A percentile compares a stretch with the other conserved stretches of the same genome.
Evolutionary conservation across 2,888 invertebrate species (phyloP).

Genomic region (Mantis religiosa): DNA sequence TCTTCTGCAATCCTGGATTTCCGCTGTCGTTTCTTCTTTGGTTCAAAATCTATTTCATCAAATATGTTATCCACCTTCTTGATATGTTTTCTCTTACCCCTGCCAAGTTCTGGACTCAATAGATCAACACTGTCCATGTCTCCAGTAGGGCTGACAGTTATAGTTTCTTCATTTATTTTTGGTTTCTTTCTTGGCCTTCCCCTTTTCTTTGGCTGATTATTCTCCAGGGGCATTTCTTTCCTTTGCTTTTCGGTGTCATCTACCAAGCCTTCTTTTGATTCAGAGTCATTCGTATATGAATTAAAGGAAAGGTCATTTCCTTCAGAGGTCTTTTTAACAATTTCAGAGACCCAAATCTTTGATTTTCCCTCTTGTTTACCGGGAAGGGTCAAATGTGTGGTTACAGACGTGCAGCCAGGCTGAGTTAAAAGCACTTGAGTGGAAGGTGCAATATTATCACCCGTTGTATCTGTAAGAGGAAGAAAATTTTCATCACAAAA

Average conservation of each 20-base stretch:
- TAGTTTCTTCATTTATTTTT: neutral
- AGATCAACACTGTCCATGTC: neutral
- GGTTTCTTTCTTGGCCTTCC: neutral
- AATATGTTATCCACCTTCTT: neutral
- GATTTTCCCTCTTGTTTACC: neutral
- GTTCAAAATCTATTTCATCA: neutral
- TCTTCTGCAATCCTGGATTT: neutral
- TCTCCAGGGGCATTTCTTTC: neutral
- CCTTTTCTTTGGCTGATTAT: neutral
- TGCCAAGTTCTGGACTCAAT: neutral
- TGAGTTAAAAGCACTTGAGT: neutral
- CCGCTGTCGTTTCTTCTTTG: neutral
- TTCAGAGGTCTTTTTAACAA: neutral
- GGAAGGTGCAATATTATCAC: neutral
- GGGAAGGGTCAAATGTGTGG: neutral
- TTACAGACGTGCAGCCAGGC: neutral
- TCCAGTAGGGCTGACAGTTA: neutral
- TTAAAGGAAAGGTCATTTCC: neutral
- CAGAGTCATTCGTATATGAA: neutral
- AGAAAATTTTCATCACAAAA: no score
- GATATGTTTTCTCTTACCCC: neutral
- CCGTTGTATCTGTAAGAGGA: no score
- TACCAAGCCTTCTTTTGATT: neutral
- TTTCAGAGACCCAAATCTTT: neutral
- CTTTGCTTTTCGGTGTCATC: neutral